Base-by-base conservation (phyloP, 2,888 invertebrate genomes). In the Patella pellucida region DNA sequence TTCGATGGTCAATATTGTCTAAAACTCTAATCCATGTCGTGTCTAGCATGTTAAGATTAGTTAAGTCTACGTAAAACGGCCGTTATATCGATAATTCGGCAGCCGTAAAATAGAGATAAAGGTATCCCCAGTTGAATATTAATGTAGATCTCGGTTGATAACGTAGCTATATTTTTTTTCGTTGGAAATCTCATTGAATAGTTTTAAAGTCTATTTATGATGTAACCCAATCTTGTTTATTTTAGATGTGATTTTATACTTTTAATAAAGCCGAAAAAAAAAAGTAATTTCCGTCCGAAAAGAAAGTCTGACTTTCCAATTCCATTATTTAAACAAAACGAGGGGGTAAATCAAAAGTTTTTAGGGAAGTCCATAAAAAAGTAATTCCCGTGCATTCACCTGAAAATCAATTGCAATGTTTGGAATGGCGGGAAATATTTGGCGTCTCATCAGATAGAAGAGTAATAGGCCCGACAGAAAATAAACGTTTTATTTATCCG, bases 231-330 rank as follows among this genome's bases (percentile, higher is more conserved):
- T 41, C 41, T 41, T 41, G 41, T 41, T 41, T 41, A 41, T 41
- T 41, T 41, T 41, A 41, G 41, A 41, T 41, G 41, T 41, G 41
- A 41, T 41, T 41, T 41, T 41, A 41, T 41, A 41, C 41, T 41
- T 41, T 41, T 41, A 41, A 41, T 41, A 41, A 7, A 41, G 41
- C 23, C 19, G 23, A 62, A 23, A 62, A 62, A 62, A 62, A 62
- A 23, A 62, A 62, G 62, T 62, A 19, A 62, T 62, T 62, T 62
- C 62, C 62, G 23, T 19, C 23, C 19, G 62, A 62, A 62, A 62
- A 62, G 12, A 23, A 23, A 62, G 62, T 62, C 62, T 14, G 62
- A 62, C 62, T 62, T 62, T 62, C 62, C 62, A 62, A 62, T 62
- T 62, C 23, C 41, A 41, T 41, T 41, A 41, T 41, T 41, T 41